Evolutionary conservation across 2,113 vertebrate species (phyloP), one percentile per base, ranked within the genome.

Genomic region (Ceyx cyanopectus): DNA sequence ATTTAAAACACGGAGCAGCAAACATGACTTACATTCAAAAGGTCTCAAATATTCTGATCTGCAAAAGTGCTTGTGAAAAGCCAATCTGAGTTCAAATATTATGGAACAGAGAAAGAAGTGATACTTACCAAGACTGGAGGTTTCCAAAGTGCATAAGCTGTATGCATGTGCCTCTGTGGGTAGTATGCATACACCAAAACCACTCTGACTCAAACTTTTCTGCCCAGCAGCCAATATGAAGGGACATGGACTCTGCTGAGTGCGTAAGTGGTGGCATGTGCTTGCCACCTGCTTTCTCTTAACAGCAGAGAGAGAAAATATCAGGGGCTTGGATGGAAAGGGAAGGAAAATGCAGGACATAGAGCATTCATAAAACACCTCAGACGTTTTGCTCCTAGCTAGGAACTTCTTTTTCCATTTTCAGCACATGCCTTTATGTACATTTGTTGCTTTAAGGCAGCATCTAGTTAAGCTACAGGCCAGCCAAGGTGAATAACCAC

Each of bases 111-210:
- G 69, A 91, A 95, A 89, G 75, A 92, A 77, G 72, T 21, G 20
- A 92, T 95, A 96, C 95, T 96, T 95, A 96, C 95, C 95, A 30
- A n/a, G 57, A 23, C 20, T 60, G 85, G 75, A 87, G 67, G 51
- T 30, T 83, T 85, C 87, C 92, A 58, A 81, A 92, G 70, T 18
- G 82, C n/a, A 16, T 67, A 75, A 68, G 20, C 48, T 85, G 92
- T 87, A 80, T 85, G 94, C 94, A 91, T 62, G 85, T 56, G 85
- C 89, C 87, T 84, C 89, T 90, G 85, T 1, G 12, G 46, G 75
- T 53, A 82, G 75, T 66, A 94, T 91, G 92, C 89, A 96, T 82
- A 91, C 92, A 66, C 51, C 85, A 62, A 77, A 65, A 65, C 67
- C 81, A 66, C 85, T 54, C 61, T 37, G 57, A 67, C 89, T 37